Evolutionary conservation across 92 coral and sea anemone genomes (phyloP), one percentile per base, ranked within the genome.

Genomic region (Paramuricea clavata): DNA sequence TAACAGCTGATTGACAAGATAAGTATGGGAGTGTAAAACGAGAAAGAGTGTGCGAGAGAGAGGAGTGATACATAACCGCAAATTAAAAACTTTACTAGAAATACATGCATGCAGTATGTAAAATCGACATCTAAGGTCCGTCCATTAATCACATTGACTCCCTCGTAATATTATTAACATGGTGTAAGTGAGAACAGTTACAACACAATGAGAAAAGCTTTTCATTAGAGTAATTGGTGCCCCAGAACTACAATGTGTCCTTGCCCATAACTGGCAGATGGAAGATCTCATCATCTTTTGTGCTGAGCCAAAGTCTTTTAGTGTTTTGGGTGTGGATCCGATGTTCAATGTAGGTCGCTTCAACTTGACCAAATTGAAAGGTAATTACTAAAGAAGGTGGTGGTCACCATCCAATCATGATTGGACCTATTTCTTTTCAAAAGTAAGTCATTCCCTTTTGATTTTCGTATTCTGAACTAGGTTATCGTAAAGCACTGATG

Each of bases 401-500:
- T 34, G 81, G 81, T 56, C 67, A 47, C 35, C 88, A 90, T 82
- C 93, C 87, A 17, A 49, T 85, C 12, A 85, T 89, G 89, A 74
- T 85, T 59, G 93, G 93, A 11, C 93, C 90, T 67, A 83, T 56
- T 87, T 83, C 67, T 90, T 90, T 87, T 75, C 76, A 12, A 81
- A 86, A 57, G 65, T 57, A 57, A 17, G 49, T 42, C 49, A 5
- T 42, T 42, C 49, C 6, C 6, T 42, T 42, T 42, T 5, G 49
- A 5, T 42, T 42, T 42, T n/a, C n/a, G n/a, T n/a, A n/a, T n/a
- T n/a, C n/a, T 42, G 49, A 5, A 42, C 12, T 42, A 42, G 49
- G 49, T 42, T 42, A 42, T 42, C 49, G 12, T 12, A 42, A 42
- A 12, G 12, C 65, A 57, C 10, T 22, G 0, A 10, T 6, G 7